These are phyloP conservation scores for Drosophila tsacasi DNA, from an alignment of 1,140 invertebrate species.

Conservation along the genomic window DNA sequence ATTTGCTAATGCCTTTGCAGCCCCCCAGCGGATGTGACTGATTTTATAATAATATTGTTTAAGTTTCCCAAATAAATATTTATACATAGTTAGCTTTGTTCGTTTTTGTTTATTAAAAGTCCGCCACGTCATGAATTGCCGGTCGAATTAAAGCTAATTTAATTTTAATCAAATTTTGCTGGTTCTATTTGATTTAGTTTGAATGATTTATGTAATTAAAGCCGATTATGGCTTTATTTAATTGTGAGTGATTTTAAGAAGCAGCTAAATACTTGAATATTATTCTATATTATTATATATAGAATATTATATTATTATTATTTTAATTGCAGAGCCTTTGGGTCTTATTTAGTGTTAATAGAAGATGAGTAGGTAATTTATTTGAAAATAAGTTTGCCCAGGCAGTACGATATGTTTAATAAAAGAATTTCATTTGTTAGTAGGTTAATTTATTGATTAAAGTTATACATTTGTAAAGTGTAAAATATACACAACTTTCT, in stretches of 20 bases:
- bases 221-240: not conserved
- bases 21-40: slow-evolving; percentile 42
- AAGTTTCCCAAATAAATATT: slow-evolving; percentile 42
- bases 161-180: slow-evolving; percentile 1
- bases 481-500: not conserved
- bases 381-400: not conserved
- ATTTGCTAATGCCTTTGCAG: slow-evolving; percentile 51
- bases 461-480: not conserved
- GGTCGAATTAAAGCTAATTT: not conserved
- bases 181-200: not conserved
- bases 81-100: slow-evolving; percentile 8
- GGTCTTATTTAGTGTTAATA: not conserved
- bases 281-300: no score
- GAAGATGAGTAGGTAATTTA: not conserved
- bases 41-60: slow-evolving; percentile 36
- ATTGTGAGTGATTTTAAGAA: not conserved
- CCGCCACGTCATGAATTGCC: no score
- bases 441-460: no score
- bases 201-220: slow-evolving; percentile 6
- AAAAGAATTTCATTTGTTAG: not conserved
- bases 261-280: not conserved
- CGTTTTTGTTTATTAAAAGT: not conserved
- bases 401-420: not conserved
- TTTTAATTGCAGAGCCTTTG: not conserved
- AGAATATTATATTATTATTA: no score